phyloP scores from a whole-genome alignment of 2,113 vertebrate species.

The Proterorhinus semilunaris region DNA sequence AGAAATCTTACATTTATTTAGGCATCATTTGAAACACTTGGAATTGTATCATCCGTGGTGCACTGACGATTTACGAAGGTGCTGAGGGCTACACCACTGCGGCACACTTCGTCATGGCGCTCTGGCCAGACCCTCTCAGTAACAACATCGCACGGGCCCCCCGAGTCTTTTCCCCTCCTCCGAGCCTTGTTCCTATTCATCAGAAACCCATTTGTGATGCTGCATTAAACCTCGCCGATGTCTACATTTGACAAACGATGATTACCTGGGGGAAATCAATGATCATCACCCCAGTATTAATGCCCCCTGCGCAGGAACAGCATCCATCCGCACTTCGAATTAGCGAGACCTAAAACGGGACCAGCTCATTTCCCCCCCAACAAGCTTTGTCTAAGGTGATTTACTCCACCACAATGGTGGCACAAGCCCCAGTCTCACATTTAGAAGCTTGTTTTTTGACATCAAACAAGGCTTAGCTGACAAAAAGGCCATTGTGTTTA shows the following conservation, averaged over 20 bases:
- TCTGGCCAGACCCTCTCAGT: neutral
- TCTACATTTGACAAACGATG: constrained; percentile 69
- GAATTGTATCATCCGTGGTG: too few species aligned
- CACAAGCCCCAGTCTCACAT: neutral
- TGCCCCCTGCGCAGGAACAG: constrained; percentile 50
- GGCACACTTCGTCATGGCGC: constrained; percentile 14
- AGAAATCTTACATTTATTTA: too few species aligned
- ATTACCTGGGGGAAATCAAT: constrained; percentile 71
- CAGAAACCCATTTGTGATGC: constrained; percentile 70
- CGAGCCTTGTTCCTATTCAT: constrained; percentile 66
- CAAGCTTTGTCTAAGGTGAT: constrained; percentile 44
- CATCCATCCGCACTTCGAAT: constrained; percentile 46
- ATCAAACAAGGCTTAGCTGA: constrained; percentile 40
- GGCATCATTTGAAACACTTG: neutral
- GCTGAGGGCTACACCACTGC: neutral
- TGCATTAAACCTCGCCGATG: constrained; percentile 63
- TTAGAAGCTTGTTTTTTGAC: constrained; percentile 30
- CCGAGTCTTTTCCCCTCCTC: constrained; percentile 17
- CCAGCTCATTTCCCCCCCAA: constrained; percentile 42
- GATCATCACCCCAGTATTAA: constrained; percentile 68
- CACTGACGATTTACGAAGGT: neutral
- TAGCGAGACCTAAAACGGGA: constrained; percentile 23
- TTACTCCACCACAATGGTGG: constrained; percentile 30
- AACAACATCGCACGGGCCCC: constrained; percentile 14
- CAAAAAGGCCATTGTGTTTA: constrained; percentile 48